Evolutionary conservation across 1,140 invertebrate species (phyloP), one percentile per base, ranked within the genome.

Genomic region (Anagrus nilaparvatae): DNA sequence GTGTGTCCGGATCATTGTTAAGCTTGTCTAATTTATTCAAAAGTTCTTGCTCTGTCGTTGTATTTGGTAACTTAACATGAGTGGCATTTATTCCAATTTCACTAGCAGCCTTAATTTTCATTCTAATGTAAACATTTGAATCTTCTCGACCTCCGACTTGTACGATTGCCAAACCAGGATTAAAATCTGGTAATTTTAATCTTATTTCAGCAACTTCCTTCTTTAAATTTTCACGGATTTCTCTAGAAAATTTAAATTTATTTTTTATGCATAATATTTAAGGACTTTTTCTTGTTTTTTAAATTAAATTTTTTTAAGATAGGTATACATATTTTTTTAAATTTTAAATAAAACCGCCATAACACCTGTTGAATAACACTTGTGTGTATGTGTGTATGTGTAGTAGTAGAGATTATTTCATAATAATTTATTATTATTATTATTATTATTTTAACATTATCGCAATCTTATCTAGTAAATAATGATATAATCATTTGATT

Each of bases 121-220:
- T 93, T 28, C 87, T 72, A 59, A 99, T 99, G 63, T 99, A 99
- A 6, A 99, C 93, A 74, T 97, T 98, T n/a, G 95, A 98, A 69
- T 99, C 96, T 61, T 94, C 89, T 7, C 94, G 73, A 2, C 80
- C 81, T 3, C 96, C 96, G 27, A 99, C 95, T 70, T 89, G 86
- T 5, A 88, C 79, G 46, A 91, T 89, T 4, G 83, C 78, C 37
- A 97, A 67, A 3, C 81, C 78, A 0, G 90, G 88, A 41, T 63
- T 56, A 58, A 84, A 92, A 32, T 69, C 65, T 1, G 81, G 70
- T 34, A 75, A 54, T 46, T 71, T 68, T 30, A 72, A 43, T 38
- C 76, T 74, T 28, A 91, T 55, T 19, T 64, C 57, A 5, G 50
- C 51, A 5, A 93, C 81, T 58, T 89, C 77, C 49, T 71, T 60